A percentile compares a stretch with the other conserved stretches of the same genome.
Evolutionary conservation across 2,888 invertebrate species (phyloP).

Genomic region (Chalcosyrphus nemorum): DNA sequence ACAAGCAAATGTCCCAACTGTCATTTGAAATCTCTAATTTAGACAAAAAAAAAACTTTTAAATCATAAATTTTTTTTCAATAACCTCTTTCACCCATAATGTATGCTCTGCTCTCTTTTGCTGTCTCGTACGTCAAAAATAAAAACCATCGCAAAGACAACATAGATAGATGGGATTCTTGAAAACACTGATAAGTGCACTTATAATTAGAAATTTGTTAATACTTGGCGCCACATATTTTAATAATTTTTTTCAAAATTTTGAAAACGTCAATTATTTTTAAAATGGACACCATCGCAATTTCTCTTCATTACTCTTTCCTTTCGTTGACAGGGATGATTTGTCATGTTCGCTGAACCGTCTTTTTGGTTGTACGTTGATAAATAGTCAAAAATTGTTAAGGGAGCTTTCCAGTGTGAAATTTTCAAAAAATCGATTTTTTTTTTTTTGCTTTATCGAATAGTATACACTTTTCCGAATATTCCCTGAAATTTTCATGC

Average conservation of each 20-base stretch:
- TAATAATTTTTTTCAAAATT: conserved; percentile 18
- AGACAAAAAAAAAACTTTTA: background rate
- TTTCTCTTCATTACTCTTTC: conserved; percentile 51
- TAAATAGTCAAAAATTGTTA: conserved; percentile 6
- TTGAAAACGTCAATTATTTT: conserved; percentile 46
- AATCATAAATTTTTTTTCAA: background rate
- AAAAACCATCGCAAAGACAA: conserved; percentile 1
- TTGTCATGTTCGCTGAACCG: conserved; percentile 32
- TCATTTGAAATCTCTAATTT: background rate
- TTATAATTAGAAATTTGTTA: conserved; percentile 54
- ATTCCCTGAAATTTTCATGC: no score
- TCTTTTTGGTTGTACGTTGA: conserved; percentile 8
- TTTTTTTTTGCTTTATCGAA: no score
- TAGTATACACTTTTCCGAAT: no score
- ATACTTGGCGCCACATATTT: conserved; percentile 58
- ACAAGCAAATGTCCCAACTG: background rate
- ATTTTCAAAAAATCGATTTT: no score
- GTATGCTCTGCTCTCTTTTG: no score
- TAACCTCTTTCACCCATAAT: background rate
- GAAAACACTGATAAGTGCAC: conserved; percentile 43
- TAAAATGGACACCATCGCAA: conserved; percentile 51
- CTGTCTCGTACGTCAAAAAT: background rate
- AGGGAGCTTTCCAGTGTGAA: no score
- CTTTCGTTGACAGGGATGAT: conserved; percentile 43
- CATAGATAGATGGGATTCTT: conserved; percentile 23